Conservation (phyloP, 2,888 invertebrate genomes). For the Muscina levida region DNA sequence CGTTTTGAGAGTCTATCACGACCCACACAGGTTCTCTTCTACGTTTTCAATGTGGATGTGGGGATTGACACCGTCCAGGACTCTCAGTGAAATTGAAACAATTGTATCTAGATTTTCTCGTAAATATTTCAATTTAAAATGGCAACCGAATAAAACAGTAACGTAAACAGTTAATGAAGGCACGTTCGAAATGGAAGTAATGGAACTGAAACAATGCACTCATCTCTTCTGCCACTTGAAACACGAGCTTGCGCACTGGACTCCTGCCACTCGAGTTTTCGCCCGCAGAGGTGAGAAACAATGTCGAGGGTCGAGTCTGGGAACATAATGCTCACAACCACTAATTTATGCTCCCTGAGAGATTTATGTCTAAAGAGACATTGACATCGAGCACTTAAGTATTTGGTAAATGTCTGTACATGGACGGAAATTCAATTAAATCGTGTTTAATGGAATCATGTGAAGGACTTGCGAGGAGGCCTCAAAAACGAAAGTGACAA, state of each 20-base stretch:
- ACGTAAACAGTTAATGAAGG: conserved; percentile 52
- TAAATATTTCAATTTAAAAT: conserved; percentile 54
- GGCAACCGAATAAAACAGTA: conserved; percentile 46
- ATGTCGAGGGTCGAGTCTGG: background rate
- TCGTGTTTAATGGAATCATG: background rate
- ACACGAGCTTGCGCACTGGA: conserved; percentile 38
- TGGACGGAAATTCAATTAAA: conserved; percentile 37
- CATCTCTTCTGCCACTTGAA: background rate
- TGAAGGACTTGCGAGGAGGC: background rate
- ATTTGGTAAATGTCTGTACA: conserved; percentile 7
- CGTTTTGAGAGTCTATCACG: conserved; percentile 8
- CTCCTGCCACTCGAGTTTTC: too few species aligned
- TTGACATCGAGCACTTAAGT: conserved; percentile 15
- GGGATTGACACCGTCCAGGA: too few species aligned
- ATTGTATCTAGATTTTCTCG: conserved; percentile 50
- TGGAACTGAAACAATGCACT: conserved; percentile 55
- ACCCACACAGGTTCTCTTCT: background rate
- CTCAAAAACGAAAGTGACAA: background rate
- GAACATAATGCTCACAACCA: background rate
- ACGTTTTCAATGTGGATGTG: too few species aligned
- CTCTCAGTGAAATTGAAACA: conserved; percentile 20
- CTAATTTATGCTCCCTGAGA: conserved; percentile 27
- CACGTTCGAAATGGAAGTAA: conserved; percentile 60
- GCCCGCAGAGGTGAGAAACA: too few species aligned
- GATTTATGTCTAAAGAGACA: background rate